phyloP scores from a whole-genome alignment of 2,113 vertebrate species.

The Prunella himalayana region DNA sequence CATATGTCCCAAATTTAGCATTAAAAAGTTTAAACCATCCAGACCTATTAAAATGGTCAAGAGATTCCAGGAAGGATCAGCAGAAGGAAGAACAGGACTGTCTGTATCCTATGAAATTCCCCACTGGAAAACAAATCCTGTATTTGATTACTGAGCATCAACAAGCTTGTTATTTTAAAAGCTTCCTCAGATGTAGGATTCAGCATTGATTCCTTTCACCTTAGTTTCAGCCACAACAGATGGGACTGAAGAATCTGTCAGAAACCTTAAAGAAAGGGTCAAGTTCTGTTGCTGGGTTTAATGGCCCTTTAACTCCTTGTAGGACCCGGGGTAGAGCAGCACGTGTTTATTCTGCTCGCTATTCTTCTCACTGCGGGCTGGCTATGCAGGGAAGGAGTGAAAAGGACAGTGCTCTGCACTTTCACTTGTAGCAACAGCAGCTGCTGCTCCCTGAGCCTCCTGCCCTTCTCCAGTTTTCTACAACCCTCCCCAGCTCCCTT shows the following conservation, averaged over 20 bases:
- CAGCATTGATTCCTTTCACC: neutral
- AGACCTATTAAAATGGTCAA: neutral
- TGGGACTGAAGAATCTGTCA: neutral
- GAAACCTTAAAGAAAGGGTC: neutral
- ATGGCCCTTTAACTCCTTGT: neutral
- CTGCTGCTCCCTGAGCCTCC: neutral
- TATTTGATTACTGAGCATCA: neutral
- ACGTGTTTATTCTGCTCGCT: neutral
- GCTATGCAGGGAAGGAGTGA: neutral
- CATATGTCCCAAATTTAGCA: neutral
- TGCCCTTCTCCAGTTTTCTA: neutral
- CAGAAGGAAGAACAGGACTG: neutral
- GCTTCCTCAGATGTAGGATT: neutral
- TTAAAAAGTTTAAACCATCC: neutral
- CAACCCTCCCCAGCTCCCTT: neutral
- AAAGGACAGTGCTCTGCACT: neutral
- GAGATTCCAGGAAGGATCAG: neutral
- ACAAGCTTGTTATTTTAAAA: neutral
- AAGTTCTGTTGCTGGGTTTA: neutral
- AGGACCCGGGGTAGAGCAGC: neutral
- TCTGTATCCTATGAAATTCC: neutral
- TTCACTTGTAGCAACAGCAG: slow-evolving; percentile 3
- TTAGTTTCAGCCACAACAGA: neutral
- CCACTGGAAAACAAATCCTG: neutral
- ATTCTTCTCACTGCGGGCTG: neutral